Evolutionary conservation across 1,140 invertebrate species (phyloP).

Genomic region (Brachionus asplanchnoidis): DNA sequence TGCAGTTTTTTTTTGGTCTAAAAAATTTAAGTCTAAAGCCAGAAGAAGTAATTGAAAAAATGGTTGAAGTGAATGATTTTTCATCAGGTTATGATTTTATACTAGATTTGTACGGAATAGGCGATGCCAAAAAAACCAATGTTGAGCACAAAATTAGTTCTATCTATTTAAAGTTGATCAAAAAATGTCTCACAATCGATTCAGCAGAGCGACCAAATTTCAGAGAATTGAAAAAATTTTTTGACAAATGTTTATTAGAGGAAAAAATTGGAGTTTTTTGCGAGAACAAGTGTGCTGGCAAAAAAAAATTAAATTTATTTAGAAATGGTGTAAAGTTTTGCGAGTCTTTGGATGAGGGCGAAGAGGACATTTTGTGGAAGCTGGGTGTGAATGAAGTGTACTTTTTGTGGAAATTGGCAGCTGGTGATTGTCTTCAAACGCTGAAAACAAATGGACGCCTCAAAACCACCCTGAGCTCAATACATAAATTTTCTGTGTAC

Average conservation of each 20-base stretch:
- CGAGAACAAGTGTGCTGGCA: neutral
- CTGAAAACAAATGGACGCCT: conserved; percentile 84
- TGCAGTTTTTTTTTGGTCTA: conserved; percentile 63
- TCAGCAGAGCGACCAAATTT: conserved; percentile 44
- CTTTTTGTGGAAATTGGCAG: conserved; percentile 88
- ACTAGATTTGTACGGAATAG: neutral
- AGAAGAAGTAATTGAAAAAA: neutral
- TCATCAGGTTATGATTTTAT: conserved; percentile 3
- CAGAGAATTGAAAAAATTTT: neutral
- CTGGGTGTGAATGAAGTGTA: conserved; percentile 71
- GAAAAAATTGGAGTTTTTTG: neutral
- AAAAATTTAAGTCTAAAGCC: neutral
- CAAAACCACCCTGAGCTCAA: conserved; percentile 53
- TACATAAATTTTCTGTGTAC: conserved; percentile 42
- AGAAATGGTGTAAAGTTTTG: neutral
- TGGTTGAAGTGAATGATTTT: neutral
- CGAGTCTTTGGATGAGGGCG: neutral
- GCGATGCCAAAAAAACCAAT: neutral
- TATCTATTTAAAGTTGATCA: conserved; percentile 43
- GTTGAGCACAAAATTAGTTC: neutral
- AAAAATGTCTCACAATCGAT: conserved; percentile 46
- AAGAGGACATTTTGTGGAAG: neutral
- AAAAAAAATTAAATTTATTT: neutral
- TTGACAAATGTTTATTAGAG: neutral
- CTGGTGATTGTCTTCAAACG: conserved; percentile 82